Conservation (phyloP, 2,797 vertebrate species). For the Argyrosomus regius region DNA sequence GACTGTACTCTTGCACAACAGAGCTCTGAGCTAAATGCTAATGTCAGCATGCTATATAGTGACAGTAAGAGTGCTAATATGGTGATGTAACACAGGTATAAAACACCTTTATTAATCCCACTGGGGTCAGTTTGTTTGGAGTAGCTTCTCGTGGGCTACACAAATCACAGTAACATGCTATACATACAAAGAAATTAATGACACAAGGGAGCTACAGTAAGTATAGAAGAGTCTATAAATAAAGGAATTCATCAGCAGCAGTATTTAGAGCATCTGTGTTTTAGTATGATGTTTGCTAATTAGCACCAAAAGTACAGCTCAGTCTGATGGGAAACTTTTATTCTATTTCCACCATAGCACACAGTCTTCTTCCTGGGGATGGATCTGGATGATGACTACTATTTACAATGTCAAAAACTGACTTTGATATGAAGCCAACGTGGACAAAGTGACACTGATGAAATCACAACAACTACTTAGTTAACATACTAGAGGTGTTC, state of each 20-base stretch:
- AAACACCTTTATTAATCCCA: too few species aligned
- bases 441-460: neutral
- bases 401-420: neutral
- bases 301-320: neutral
- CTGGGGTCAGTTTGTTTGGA: too few species aligned
- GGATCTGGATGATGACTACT: neutral
- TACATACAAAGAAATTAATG: too few species aligned
- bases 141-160: too few species aligned
- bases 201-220: too few species aligned
- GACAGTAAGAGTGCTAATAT: neutral
- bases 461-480: conserved; percentile 4
- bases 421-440: conserved; percentile 1
- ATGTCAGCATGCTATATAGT: neutral
- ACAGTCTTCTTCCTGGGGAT: neutral
- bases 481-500: neutral
- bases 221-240: too few species aligned
- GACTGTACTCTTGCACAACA: neutral
- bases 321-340: neutral
- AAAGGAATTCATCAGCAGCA: too few species aligned
- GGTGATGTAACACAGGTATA: neutral
- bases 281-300: neutral
- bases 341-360: neutral
- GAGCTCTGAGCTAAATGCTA: neutral
- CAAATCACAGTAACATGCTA: too few species aligned
- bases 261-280: neutral